Evolutionary conservation across 2,797 vertebrate species (phyloP), one percentile per base, ranked within the genome.

Genomic region (Platalea minor): DNA sequence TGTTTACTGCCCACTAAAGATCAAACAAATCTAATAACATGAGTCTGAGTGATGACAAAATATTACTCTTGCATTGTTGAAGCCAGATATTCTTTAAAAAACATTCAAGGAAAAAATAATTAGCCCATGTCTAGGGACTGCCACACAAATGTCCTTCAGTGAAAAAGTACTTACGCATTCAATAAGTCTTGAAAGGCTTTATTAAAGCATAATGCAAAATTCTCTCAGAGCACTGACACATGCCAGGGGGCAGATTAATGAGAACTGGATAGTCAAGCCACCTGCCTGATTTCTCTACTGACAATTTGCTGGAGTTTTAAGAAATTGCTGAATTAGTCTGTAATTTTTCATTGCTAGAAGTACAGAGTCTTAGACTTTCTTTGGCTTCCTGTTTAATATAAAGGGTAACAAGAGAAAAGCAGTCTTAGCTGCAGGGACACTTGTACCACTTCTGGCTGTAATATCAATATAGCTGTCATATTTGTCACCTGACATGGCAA

Each of bases 181-280:
- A 37, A 73, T 59, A 43, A 1, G 5, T 89, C 39, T 53, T 87
- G 65, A 79, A 69, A 88, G 60, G 35, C 43, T 85, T 96, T 92
- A 95, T 96, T 96, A 97, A 89, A 88, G 75, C 17, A n/a, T 89
- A 91, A 95, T 91, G 81, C 60, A 48, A 80, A 94, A 89, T 91
- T 83, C 33, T 65, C 33, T 45, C 25, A 16, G 94, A 89, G 74
- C 59, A 74, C 63, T 94, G 72, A 89, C 80, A 88, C 9, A 15
- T 88, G 90, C 93, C 81, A 95, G 86, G 90, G 88, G 84, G 85
- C 73, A 89, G 64, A 93, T 93, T 88, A 76, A 95, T 92, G 81
- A 90, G 65, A 91, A 60, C 51, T 95, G 59, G 84, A 72, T 67
- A 81, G 63, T 76, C 61, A 59, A 57, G 81, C 48, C 68, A 92